Conservation (phyloP, 2,888 invertebrate species). For the Caenorhabditis sp. region DNA sequence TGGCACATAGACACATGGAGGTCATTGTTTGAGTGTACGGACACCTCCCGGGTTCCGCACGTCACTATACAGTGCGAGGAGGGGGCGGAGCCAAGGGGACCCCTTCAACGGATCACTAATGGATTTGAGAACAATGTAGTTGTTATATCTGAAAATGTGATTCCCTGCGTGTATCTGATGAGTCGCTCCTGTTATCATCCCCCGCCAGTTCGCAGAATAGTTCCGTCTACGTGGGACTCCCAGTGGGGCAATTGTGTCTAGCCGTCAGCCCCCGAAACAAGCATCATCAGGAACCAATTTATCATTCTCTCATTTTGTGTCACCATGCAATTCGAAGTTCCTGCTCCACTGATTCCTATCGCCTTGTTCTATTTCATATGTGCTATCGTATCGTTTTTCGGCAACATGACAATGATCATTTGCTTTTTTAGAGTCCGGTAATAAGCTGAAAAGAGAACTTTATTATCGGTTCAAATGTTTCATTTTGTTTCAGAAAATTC, state of each 20-base stretch:
- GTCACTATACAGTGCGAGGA: background rate
- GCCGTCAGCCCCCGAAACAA: no score
- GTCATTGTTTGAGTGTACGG: background rate
- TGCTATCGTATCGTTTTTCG: constrained; percentile 2
- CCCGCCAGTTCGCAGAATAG: background rate
- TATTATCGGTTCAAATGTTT: background rate
- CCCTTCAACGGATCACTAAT: no score
- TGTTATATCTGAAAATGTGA: no score
- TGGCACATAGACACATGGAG: background rate
- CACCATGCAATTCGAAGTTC: constrained; percentile 11
- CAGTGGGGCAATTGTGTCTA: no score
- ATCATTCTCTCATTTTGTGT: no score
- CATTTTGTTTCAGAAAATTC: constrained; percentile 24
- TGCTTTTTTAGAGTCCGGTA: constrained; percentile 35
- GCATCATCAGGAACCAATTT: background rate
- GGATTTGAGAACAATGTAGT: no score
- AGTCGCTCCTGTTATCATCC: background rate
- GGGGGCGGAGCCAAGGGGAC: background rate
- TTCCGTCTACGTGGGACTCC: no score
- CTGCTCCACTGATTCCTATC: constrained; percentile 28
- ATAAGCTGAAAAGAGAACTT: no score
- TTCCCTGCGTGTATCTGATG: background rate
- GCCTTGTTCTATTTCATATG: constrained; percentile 38
- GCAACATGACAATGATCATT: constrained; percentile 30
- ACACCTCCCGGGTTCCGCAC: constrained; percentile 12